Conservation (phyloP, 2,113 vertebrate genomes). For the Hyla sarda region DNA sequence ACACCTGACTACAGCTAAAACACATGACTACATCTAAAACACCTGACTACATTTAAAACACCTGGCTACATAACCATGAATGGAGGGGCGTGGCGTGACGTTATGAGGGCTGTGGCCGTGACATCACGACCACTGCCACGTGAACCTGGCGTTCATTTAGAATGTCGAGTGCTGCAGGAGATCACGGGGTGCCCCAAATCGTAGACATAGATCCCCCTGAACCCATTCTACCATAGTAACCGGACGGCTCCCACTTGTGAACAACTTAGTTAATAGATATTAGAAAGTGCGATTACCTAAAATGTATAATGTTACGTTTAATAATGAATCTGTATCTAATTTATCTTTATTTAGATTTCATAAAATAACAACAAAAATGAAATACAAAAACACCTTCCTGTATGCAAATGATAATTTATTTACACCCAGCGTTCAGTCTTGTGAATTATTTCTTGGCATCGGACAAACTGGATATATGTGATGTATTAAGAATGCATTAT, state of each 20-base stretch:
- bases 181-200: no score
- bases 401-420: constrained; percentile 27
- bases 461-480: constrained; percentile 21
- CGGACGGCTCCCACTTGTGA: neutral
- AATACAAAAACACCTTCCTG: neutral
- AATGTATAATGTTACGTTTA: neutral
- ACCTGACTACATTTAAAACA: no score
- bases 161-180: no score
- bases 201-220: no score
- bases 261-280: neutral
- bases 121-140: no score
- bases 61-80: no score
- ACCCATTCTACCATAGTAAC: neutral
- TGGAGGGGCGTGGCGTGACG: no score
- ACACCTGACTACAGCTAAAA: no score
- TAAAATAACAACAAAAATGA: neutral
- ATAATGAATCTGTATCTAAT: neutral
- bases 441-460: constrained; percentile 33
- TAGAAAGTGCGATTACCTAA: neutral
- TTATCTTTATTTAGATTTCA: neutral
- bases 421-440: constrained; percentile 10
- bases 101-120: no score
- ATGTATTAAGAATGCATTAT: constrained; percentile 37
- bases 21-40: no score
- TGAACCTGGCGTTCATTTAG: no score